A percentile compares a stretch with the other conserved stretches of the same genome.
Conservation (phyloP, 2,888 invertebrate species). For the Zaprionus bogoriensis region DNA sequence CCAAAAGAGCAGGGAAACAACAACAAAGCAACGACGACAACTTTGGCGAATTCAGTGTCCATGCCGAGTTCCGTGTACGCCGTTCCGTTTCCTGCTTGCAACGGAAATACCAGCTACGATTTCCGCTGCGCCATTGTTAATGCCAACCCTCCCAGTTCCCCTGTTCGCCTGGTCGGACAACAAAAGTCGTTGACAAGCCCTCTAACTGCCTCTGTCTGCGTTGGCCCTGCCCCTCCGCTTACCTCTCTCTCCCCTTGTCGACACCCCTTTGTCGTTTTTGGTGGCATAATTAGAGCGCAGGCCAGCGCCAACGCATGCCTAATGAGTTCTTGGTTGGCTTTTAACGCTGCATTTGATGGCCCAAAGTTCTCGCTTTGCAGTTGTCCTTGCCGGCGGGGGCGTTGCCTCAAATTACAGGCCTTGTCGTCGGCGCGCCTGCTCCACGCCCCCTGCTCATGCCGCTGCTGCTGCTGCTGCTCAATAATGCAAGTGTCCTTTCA, state of each 20-base stretch:
- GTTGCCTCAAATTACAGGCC: conserved; percentile 43
- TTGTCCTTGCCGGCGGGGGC: conserved; percentile 21
- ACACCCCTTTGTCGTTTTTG: conserved; percentile 22
- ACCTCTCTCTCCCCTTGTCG: neutral
- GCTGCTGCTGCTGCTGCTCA: conserved; percentile 32
- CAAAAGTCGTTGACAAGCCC: conserved; percentile 20
- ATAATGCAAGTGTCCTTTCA: conserved; percentile 48
- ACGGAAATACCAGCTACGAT: conserved; percentile 67
- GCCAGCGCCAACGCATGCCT: conserved; percentile 58
- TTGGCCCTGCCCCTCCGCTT: no score
- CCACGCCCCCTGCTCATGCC: neutral
- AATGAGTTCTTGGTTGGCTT: conserved; percentile 61
- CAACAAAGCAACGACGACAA: neutral
- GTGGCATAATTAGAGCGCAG: conserved; percentile 64
- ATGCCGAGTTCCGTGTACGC: conserved; percentile 29
- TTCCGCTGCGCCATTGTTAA: conserved; percentile 43
- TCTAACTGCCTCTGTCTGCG: neutral
- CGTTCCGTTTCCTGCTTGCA: conserved; percentile 45
- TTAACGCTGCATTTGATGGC: conserved; percentile 60
- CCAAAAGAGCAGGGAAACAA: conserved; percentile 4
- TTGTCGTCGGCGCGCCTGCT: neutral
- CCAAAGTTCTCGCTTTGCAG: conserved; percentile 12
- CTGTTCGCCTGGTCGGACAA: conserved; percentile 19
- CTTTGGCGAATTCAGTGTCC: conserved; percentile 14
- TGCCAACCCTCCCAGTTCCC: no score